These are phyloP conservation scores for Cyphomyrus discorhynchus DNA, from an alignment of 2,113 vertebrate genomes.

Conservation along the genomic window DNA sequence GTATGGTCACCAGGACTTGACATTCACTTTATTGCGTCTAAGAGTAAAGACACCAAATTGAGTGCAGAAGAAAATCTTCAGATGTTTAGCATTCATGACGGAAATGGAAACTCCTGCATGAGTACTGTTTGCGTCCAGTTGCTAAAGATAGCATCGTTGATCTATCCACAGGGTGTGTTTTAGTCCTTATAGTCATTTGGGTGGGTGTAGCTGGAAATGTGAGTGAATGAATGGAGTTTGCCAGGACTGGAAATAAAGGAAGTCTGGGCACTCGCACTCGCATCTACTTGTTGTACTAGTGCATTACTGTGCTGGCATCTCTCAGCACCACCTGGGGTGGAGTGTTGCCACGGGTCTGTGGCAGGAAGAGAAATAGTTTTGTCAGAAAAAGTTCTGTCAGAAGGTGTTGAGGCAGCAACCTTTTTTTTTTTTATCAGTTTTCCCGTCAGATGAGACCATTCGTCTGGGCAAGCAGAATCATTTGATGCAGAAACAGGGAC, in stretches of 20 bases:
- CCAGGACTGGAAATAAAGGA: constrained; percentile 34
- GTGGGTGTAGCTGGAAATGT: constrained; percentile 40
- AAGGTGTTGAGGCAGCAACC: background rate
- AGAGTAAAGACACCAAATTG: background rate
- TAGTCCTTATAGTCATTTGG: constrained; percentile 43
- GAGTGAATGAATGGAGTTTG: constrained; percentile 24
- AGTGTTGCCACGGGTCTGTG: background rate
- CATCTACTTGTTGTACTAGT: constrained; percentile 33
- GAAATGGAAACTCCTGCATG: background rate
- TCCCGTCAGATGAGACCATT: background rate
- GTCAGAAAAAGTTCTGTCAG: background rate
- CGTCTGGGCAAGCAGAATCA: background rate
- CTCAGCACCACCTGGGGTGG: background rate
- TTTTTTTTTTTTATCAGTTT: background rate
- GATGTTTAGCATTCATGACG: background rate
- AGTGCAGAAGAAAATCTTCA: background rate
- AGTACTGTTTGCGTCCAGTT: background rate
- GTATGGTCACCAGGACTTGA: background rate
- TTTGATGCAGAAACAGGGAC: background rate
- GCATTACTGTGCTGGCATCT: constrained; percentile 21
- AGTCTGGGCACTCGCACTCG: constrained; percentile 25
- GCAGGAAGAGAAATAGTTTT: background rate
- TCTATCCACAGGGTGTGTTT: constrained; percentile 37
- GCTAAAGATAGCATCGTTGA: background rate
- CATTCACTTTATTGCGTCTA: background rate